These are phyloP conservation scores for Hymenochirus boettgeri DNA, from an alignment of 2,113 vertebrate species.

Conservation along the genomic window DNA sequence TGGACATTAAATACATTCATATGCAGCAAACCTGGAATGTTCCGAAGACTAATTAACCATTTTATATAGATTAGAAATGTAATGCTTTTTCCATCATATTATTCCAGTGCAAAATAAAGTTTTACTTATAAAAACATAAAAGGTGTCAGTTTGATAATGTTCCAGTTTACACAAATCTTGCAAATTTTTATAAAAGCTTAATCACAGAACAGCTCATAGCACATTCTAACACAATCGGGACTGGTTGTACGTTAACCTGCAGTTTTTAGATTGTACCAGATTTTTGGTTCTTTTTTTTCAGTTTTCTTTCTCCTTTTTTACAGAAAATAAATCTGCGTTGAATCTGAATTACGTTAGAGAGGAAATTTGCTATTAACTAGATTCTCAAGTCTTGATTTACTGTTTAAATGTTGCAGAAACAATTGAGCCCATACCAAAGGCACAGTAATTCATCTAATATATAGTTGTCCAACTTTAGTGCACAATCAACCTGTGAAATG, in stretches of 20 bases:
- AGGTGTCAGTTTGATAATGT: background rate
- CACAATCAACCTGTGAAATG: too few species aligned
- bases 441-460: too few species aligned
- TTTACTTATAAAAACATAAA: background rate
- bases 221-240: conserved; percentile 12
- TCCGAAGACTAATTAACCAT: background rate
- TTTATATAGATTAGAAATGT: conserved; percentile 10
- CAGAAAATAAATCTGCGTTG: background rate
- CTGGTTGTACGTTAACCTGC: background rate
- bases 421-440: too few species aligned
- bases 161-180: background rate
- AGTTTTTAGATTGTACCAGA: conserved; percentile 2
- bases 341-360: background rate
- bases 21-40: conserved; percentile 24
- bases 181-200: background rate
- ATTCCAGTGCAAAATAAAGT: conserved; percentile 18
- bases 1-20: background rate
- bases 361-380: background rate
- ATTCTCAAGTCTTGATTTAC: too few species aligned
- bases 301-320: background rate
- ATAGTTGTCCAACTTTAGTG: too few species aligned
- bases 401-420: too few species aligned
- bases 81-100: background rate
- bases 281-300: conserved; percentile 14
- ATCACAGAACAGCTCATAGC: conserved; percentile 23